phyloP scores from a whole-genome alignment of 2,888 invertebrate species.

The Tubiluchus corallicola region DNA sequence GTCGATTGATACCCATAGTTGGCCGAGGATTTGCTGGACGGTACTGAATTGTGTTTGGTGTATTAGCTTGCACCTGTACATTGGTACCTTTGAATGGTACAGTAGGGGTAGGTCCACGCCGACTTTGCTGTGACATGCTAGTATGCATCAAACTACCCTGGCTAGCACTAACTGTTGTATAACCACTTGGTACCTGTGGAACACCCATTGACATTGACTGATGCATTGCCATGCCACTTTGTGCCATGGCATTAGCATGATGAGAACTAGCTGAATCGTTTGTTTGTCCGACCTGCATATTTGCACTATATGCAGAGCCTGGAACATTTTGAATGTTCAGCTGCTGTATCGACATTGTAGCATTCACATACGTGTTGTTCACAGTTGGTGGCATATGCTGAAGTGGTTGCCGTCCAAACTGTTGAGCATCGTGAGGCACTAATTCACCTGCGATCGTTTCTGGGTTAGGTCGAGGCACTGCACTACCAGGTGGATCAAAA shows the following conservation, averaged over 20 bases:
- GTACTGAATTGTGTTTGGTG: slow-evolving; percentile 95
- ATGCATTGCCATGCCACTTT: slow-evolving; percentile 11
- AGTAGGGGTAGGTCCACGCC: slow-evolving; percentile 4
- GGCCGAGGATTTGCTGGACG: slow-evolving; percentile 79
- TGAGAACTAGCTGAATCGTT: slow-evolving; percentile 17
- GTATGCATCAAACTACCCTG: no score
- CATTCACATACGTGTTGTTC: slow-evolving; percentile 34
- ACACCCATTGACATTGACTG: slow-evolving; percentile 11
- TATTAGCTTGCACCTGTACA: slow-evolving; percentile 76
- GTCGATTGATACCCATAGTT: slow-evolving; percentile 45
- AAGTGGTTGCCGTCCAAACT: slow-evolving; percentile 10
- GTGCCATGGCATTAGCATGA: slow-evolving; percentile 10
- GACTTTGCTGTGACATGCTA: slow-evolving; percentile 9
- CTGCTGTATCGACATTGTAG: slow-evolving; percentile 34
- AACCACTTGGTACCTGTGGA: no score
- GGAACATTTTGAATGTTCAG: slow-evolving; percentile 32
- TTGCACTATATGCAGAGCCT: slow-evolving; percentile 18
- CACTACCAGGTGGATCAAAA: slow-evolving; percentile 57
- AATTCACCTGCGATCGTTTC: no score
- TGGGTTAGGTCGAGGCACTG: not conserved
- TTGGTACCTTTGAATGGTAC: slow-evolving; percentile 48
- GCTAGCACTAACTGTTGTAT: no score
- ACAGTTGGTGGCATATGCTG: slow-evolving; percentile 26
- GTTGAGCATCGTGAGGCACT: no score
- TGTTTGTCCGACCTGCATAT: slow-evolving; percentile 24